Evolutionary conservation across 2,888 invertebrate species (phyloP).

Genomic region (Osedax frankpressi): DNA sequence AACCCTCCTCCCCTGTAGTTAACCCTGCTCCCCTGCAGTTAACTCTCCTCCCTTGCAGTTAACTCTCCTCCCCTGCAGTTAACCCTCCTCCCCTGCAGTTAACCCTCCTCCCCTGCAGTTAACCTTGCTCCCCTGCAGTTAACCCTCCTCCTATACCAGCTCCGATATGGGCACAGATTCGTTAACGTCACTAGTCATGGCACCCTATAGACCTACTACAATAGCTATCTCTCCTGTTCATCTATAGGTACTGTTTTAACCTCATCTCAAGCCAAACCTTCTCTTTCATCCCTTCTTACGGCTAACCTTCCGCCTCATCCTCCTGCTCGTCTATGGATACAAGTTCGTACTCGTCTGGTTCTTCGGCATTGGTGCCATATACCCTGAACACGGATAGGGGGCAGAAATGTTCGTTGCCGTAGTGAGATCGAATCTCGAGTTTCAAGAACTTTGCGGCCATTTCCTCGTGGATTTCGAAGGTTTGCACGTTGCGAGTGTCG

Average conservation of each 20-base stretch:
- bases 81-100: no score
- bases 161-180: neutral
- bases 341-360: neutral
- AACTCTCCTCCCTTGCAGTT: no score
- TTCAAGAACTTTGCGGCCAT: slow-evolving; percentile 34
- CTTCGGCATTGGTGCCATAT: neutral
- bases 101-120: no score
- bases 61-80: no score
- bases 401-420: slow-evolving; percentile 92
- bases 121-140: no score
- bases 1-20: no score
- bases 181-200: neutral
- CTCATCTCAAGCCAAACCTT: neutral
- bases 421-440: slow-evolving; percentile 76
- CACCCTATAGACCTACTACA: neutral
- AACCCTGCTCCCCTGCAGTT: no score
- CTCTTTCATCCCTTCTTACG: neutral
- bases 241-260: neutral
- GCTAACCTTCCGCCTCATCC: neutral
- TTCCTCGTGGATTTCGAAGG: slow-evolving; percentile 56
- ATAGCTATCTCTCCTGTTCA: neutral
- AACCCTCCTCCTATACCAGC: no score
- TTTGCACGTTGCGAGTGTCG: slow-evolving; percentile 74
- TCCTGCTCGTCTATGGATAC: neutral
- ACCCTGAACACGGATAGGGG: slow-evolving; percentile 73